These are phyloP conservation scores for Biston stratarius DNA, from an alignment of 2,888 invertebrate species.

Conservation along the genomic window DNA sequence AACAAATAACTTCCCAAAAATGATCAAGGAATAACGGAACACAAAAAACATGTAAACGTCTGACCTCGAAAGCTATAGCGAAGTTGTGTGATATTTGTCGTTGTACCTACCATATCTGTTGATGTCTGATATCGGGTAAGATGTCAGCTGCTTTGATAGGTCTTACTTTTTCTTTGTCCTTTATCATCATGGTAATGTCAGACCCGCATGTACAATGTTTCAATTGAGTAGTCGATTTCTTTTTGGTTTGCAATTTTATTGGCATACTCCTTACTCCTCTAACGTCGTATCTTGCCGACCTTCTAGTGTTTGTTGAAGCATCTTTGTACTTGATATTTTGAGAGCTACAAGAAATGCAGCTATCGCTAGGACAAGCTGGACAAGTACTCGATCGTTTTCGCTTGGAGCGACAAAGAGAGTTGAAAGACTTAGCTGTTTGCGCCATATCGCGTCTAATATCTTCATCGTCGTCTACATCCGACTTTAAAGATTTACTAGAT, in stretches of 20 bases:
- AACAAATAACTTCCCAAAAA: not conserved
- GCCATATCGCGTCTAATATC: constrained; percentile 4
- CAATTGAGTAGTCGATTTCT: not conserved
- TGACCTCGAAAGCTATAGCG: not conserved
- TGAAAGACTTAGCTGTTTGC: constrained; percentile 6
- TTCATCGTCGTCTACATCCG: constrained; percentile 5
- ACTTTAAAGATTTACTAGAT: not conserved
- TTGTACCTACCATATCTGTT: not conserved
- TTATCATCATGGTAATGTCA: not conserved
- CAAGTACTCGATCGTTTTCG: not conserved
- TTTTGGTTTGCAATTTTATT: not conserved
- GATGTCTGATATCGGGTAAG: not conserved
- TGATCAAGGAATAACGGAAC: not conserved
- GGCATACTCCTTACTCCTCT: constrained; percentile 10
- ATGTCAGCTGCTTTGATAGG: not conserved
- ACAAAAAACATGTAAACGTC: not conserved
- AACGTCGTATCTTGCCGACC: constrained; percentile 8
- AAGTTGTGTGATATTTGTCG: not conserved
- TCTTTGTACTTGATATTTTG: constrained; percentile 6
- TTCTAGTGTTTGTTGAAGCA: constrained; percentile 7
- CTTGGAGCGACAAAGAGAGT: not conserved
- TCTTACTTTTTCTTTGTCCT: constrained; percentile 5
- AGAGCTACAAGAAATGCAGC: not conserved
- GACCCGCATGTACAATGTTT: not conserved
- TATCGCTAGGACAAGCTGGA: not conserved